Evolutionary conservation across 1,140 invertebrate genomes (phyloP), one percentile per base, ranked within the genome.

Genomic region (Atta texana): DNA sequence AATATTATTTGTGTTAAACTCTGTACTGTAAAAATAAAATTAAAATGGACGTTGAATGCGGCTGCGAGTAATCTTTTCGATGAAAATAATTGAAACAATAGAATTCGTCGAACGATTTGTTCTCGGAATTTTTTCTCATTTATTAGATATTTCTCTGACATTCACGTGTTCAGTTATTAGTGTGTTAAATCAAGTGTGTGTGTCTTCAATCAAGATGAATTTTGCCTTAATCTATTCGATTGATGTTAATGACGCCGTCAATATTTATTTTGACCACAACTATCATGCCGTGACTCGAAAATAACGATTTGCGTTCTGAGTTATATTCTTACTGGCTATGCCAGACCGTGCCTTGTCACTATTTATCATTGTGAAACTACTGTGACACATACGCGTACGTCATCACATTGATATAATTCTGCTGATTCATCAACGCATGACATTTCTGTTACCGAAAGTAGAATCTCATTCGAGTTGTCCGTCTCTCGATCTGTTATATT

Each of bases 401-500:
- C 75, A 53, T n/a, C 28, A 59, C 12, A 66, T 55, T 44, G 55
- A 53, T 64, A 69, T 71, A 82, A 82, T 74, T 90, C 81, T 74
- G 76, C 72, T 44, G 72, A 89, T 85, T 90, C 59, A 88, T 90
- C 77, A 31, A 82, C 86, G 31, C 34, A 31, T 8, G 55, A 24
- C 14, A 66, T 4, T 34, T 18, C 18, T n/a, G 10, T 10, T 59
- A 34, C n/a, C 28, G 34, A 31, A 16, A 55, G 39, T 28, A 44
- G 51, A 74, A 12, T 63, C 75, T 49, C 14, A 21, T 5, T n/a
- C 28, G 59, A 63, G 31, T 39, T 24, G 18, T 75, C 59, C 8
- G n/a, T 61, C 18, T 8, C 1, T 8, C 7, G 1, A 78, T 39
- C 34, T 68, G 7, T 44, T 24, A n/a, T 34, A 34, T 34, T 34